Evolutionary conservation across 2,113 vertebrate genomes (phyloP).

Genomic region (Misgurnus mizolepis): DNA sequence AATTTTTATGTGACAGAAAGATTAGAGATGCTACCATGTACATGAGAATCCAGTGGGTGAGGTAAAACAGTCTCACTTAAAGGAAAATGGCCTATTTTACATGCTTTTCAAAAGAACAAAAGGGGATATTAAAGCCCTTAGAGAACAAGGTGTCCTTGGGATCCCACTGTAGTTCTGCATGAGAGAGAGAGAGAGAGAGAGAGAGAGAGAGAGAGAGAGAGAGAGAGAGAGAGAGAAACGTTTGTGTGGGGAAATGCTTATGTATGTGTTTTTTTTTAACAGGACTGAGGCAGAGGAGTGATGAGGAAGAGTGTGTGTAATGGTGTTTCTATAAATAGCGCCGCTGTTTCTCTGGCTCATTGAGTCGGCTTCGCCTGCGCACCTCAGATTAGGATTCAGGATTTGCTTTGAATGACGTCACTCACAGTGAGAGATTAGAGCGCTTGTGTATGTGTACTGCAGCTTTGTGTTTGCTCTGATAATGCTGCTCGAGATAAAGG

Average conservation of each 20-base stretch:
- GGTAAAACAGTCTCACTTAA: conserved; percentile 12
- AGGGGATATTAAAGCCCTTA: conserved; percentile 20
- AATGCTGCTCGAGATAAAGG: neutral
- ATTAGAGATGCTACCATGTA: neutral
- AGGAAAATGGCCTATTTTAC: conserved; percentile 23
- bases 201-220: too few species aligned
- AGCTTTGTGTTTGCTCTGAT: conserved; percentile 29
- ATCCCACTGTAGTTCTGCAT: neutral
- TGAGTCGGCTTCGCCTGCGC: conserved; percentile 34
- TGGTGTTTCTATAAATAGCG: conserved; percentile 52
- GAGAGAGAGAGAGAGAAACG: conserved; percentile 30
- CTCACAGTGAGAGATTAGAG: conserved; percentile 44
- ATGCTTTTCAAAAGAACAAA: conserved; percentile 15
- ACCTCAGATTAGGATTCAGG: conserved; percentile 54
- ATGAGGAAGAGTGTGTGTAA: conserved; percentile 33
- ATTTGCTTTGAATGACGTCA: conserved; percentile 48
- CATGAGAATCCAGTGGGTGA: neutral
- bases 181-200: conserved; percentile 22
- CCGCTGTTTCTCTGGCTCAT: conserved; percentile 37
- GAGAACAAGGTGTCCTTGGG: conserved; percentile 27
- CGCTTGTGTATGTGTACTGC: conserved; percentile 23
- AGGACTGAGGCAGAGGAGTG: conserved; percentile 17
- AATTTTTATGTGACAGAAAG: neutral
- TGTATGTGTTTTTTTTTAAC: conserved; percentile 13
- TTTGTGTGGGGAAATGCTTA: conserved; percentile 14